A percentile compares a stretch with the other conserved stretches of the same genome.
These are phyloP conservation scores for Aythya baeri DNA, from an alignment of 2,113 vertebrate genomes.

Conservation along the genomic window DNA sequence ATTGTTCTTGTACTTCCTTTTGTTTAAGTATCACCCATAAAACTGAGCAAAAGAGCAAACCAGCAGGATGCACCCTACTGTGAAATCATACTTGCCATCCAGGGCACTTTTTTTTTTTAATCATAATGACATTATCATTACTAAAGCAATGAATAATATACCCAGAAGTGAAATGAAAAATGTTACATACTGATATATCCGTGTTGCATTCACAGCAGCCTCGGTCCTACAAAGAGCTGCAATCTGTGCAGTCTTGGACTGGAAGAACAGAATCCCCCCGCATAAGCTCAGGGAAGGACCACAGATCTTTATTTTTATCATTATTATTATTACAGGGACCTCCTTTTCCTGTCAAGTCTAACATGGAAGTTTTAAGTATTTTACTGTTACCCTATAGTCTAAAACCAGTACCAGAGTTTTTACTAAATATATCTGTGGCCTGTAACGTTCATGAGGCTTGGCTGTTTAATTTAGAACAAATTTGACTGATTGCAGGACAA, in stretches of 20 bases:
- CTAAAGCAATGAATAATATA: background rate
- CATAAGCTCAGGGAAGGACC: background rate
- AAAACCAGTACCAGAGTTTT: background rate
- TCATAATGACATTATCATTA: background rate
- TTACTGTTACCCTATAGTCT: background rate
- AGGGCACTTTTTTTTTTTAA: background rate
- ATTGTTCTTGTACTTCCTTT: conserved; percentile 70
- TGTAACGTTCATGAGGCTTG: background rate
- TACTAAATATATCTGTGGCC: background rate
- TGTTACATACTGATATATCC: fast-evolving
- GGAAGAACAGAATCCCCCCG: background rate
- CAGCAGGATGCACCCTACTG: background rate
- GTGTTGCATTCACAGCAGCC: fast-evolving
- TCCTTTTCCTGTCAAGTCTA: background rate
- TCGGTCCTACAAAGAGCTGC: background rate
- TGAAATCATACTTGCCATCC: background rate
- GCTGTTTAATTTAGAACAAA: background rate
- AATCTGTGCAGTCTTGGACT: fast-evolving
- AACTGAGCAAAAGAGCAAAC: background rate
- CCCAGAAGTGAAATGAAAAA: background rate
- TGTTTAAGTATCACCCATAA: conserved; percentile 15
- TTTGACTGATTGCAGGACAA: background rate
- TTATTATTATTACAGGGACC: background rate
- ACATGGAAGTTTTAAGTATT: background rate
- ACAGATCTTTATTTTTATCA: too few species aligned